These are phyloP conservation scores for Darevskia nairensis DNA, from an alignment of 2,797 vertebrate species.

Conservation along the genomic window DNA sequence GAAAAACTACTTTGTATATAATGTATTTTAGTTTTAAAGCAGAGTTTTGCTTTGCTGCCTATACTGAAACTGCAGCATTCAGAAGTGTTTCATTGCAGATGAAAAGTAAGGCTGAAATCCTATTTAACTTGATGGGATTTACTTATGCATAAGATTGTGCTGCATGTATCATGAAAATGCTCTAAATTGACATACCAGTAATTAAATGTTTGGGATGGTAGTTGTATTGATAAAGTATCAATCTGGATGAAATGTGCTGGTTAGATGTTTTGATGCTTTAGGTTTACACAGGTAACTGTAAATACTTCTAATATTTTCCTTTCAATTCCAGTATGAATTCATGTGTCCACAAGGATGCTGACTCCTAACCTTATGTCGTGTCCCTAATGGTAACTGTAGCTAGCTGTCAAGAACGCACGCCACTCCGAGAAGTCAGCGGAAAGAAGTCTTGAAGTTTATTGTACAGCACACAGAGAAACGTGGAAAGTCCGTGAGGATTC, in stretches of 20 bases:
- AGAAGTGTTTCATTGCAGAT: not conserved
- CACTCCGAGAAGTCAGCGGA: too few species aligned
- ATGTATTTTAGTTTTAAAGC: not conserved
- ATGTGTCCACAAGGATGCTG: not conserved
- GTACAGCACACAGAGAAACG: too few species aligned
- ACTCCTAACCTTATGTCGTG: not conserved
- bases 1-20: not conserved
- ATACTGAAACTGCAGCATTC: not conserved
- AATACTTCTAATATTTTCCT: not conserved
- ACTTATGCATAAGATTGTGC: not conserved
- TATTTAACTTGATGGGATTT: not conserved
- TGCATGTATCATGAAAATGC: constrained; percentile 1
- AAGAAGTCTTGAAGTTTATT: too few species aligned
- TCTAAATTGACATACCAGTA: not conserved
- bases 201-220: not conserved
- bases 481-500: too few species aligned
- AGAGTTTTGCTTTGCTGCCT: not conserved
- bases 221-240: not conserved
- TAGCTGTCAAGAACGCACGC: too few species aligned
- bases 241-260: not conserved
- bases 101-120: not conserved
- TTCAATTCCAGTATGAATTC: not conserved
- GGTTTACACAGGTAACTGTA: not conserved
- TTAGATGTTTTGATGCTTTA: not conserved
- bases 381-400: too few species aligned